Percentiles rank a stretch among this genome's conserved stretches.
phyloP scores from a whole-genome alignment of 2,113 vertebrate genomes.

The Lycocorax pyrrhopterus region DNA sequence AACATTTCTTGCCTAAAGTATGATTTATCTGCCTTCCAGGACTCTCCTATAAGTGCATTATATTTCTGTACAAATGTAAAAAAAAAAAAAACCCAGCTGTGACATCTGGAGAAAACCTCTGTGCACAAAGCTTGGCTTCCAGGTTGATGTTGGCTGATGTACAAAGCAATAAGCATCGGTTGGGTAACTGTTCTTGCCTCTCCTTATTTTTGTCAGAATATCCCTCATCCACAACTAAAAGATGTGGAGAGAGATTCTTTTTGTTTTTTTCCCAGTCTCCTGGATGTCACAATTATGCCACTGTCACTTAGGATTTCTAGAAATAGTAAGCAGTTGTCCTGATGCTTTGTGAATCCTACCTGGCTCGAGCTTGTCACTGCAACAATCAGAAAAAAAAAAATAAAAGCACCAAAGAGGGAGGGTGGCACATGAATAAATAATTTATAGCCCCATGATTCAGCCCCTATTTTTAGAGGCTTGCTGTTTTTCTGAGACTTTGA shows the following conservation, averaged over 20 bases:
- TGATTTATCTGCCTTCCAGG: neutral
- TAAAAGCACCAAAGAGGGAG: neutral
- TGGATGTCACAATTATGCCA: neutral
- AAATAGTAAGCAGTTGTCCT: neutral
- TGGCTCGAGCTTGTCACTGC: neutral
- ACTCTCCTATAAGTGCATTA: neutral
- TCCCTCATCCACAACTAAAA: neutral
- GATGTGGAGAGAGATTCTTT: neutral
- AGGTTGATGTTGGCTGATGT: neutral
- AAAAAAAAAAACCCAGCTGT: neutral
- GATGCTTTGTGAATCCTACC: neutral
- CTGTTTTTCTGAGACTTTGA: neutral
- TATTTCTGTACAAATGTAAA: neutral
- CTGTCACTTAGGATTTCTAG: neutral
- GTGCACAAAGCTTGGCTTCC: neutral
- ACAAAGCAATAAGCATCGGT: neutral
- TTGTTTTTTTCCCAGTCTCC: neutral
- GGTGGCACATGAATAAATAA: constrained; percentile 40
- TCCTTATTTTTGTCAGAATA: neutral
- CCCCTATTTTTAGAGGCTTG: constrained; percentile 18
- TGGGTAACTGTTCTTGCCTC: neutral
- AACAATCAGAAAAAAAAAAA: neutral
- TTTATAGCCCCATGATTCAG: constrained; percentile 2
- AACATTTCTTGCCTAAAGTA: neutral
- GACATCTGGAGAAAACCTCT: neutral